A percentile compares a stretch with the other conserved stretches of the same genome.
Conservation (phyloP, 2,888 invertebrate genomes). For the Anoncus sp. region DNA sequence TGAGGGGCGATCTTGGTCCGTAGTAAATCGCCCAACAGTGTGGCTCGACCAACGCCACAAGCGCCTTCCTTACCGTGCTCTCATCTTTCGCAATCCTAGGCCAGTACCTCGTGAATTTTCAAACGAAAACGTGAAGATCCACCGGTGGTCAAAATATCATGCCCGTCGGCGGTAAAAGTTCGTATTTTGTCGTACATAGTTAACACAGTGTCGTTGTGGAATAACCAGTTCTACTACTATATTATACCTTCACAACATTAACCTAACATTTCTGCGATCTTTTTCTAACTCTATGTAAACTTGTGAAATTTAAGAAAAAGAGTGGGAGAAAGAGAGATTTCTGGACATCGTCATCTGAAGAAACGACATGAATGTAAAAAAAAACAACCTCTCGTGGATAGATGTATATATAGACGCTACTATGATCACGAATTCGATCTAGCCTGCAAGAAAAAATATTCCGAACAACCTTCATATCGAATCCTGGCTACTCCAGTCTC, state of each 20-base stretch:
- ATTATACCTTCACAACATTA: constrained; percentile 29
- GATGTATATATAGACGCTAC: background rate
- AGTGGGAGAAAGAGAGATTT: background rate
- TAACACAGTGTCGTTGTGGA: background rate
- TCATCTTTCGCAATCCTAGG: constrained; percentile 18
- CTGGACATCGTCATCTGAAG: background rate
- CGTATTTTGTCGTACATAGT: constrained; percentile 14
- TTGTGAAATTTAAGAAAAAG: background rate
- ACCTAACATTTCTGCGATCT: constrained; percentile 8
- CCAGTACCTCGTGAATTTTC: constrained; percentile 46
- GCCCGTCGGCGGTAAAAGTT: constrained; percentile 8
- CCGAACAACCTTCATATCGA: background rate
- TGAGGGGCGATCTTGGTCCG: constrained; percentile 38
- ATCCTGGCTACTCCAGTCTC: background rate
- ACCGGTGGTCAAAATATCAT: constrained; percentile 25
- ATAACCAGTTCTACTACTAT: constrained; percentile 1
- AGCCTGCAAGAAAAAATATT: background rate
- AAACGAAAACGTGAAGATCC: constrained; percentile 39
- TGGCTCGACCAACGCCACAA: constrained; percentile 27
- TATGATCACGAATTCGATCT: background rate
- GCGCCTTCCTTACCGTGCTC: constrained; percentile 7
- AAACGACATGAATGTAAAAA: background rate
- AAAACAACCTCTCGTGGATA: background rate
- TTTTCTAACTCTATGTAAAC: constrained; percentile 5
- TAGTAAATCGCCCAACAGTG: constrained; percentile 43